Percentiles rank a stretch among this genome's conserved stretches.
Evolutionary conservation across 1,140 invertebrate species (phyloP).

Genomic region (Centruroides vittatus): DNA sequence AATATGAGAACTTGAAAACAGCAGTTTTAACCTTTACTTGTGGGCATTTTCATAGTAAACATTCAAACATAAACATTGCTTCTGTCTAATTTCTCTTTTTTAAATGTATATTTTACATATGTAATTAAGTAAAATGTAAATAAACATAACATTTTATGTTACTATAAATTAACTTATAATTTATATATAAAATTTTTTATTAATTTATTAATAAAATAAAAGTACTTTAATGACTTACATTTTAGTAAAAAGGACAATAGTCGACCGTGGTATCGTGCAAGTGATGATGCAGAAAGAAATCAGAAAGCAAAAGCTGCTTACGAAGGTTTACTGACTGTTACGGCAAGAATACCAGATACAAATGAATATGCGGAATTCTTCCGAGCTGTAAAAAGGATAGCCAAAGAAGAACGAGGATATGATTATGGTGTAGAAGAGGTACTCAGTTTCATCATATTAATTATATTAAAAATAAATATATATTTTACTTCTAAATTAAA

Average conservation of each 20-base stretch:
- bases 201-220: no score
- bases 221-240: neutral
- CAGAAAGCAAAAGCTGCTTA: constrained; percentile 72
- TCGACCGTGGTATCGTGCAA: constrained; percentile 65
- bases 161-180: no score
- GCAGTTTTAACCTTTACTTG: no score
- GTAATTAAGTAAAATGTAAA: no score
- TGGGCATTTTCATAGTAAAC: no score
- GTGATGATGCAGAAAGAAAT: constrained; percentile 65
- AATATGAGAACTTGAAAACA: no score
- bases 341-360: constrained; percentile 56
- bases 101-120: no score
- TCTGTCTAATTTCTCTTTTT: no score
- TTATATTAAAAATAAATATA: neutral
- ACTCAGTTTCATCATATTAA: neutral
- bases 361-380: constrained; percentile 46
- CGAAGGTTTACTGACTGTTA: constrained; percentile 76
- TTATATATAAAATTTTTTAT: no score
- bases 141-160: no score
- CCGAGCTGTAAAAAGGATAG: constrained; percentile 53
- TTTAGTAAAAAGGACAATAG: constrained; percentile 30
- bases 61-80: no score
- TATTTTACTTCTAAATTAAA: no score
- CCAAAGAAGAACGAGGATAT: constrained; percentile 63
- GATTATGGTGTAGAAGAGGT: constrained; percentile 36